phyloP scores from a whole-genome alignment of 1,140 invertebrate genomes.

The Drosophila triauraria region DNA sequence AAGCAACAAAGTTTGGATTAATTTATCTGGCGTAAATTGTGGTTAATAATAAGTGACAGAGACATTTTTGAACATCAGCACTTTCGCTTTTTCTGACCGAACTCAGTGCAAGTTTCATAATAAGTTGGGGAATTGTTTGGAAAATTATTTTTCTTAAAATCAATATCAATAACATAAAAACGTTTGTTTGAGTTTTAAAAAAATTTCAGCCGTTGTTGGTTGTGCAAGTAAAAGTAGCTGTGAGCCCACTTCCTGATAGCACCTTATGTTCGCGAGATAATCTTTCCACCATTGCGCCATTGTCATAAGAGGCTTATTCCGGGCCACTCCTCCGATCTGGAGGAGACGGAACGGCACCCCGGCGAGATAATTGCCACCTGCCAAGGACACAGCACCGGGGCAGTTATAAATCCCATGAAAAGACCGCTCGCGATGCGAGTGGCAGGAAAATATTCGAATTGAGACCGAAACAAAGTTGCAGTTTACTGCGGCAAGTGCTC shows the following conservation, averaged over 20 bases:
- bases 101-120: too few species aligned
- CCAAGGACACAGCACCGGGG: constrained; percentile 12
- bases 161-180: too few species aligned
- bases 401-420: constrained; percentile 14
- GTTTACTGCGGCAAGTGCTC: neutral
- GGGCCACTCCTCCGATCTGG: neutral
- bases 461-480: constrained; percentile 31
- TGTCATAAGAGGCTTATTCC: constrained; percentile 15
- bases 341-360: neutral
- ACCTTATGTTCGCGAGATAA: constrained; percentile 6
- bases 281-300: neutral
- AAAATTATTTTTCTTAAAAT: too few species aligned
- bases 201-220: too few species aligned
- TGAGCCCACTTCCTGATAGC: neutral
- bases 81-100: too few species aligned
- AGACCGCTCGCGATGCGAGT: neutral
- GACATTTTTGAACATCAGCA: too few species aligned
- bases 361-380: constrained; percentile 21
- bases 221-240: neutral
- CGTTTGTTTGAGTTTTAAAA: too few species aligned
- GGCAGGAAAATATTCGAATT: constrained; percentile 22
- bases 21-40: neutral
- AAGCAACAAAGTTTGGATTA: too few species aligned
- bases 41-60: neutral
- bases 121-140: too few species aligned